These are phyloP conservation scores for Stegostoma tigrinum DNA, from an alignment of 2,113 vertebrate genomes.

Conservation along the genomic window DNA sequence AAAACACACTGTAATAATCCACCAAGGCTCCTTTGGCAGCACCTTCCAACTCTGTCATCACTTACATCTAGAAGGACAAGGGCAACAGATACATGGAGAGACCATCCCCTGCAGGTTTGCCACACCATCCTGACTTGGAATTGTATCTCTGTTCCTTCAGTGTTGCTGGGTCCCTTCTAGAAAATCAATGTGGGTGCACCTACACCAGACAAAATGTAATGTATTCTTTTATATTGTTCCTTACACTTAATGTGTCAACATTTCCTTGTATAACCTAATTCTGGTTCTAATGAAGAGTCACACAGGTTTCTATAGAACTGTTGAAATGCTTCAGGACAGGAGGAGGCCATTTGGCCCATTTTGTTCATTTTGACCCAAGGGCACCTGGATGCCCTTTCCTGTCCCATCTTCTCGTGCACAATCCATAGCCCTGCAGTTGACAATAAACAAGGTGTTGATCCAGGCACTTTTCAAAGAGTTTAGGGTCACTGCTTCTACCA, in stretches of 20 bases:
- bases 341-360: no score
- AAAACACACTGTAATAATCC: neutral
- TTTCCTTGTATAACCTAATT: neutral
- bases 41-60: neutral
- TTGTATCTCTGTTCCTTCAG: neutral
- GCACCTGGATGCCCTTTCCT: no score
- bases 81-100: neutral
- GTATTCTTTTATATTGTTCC: neutral
- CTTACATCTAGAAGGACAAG: neutral
- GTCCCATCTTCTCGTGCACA: no score
- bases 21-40: neutral
- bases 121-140: neutral
- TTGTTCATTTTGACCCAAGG: no score
- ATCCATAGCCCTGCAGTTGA: no score
- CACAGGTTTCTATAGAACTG: no score
- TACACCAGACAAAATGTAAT: no score
- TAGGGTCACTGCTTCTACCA: no score
- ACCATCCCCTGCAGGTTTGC: neutral
- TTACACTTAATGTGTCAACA: neutral
- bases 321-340: no score
- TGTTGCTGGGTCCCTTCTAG: neutral
- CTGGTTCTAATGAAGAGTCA: no score
- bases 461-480: no score
- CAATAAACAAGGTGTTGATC: no score
- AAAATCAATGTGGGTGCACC: neutral